Percentiles rank a stretch among this genome's conserved stretches.
Evolutionary conservation across 2,113 vertebrate species (phyloP).

Genomic region (Corydoras sp.): DNA sequence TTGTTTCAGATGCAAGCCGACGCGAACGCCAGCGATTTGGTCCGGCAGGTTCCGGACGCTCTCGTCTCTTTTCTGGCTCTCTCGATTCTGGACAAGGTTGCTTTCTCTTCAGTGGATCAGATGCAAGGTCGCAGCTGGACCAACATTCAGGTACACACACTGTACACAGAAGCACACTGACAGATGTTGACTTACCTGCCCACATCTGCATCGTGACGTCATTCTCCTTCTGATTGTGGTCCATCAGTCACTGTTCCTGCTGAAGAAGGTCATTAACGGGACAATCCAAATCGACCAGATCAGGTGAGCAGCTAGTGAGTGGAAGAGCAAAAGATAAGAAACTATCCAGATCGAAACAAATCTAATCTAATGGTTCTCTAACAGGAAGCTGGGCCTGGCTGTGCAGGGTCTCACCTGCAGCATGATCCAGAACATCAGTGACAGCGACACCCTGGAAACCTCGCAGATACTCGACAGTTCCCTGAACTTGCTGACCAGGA

Average conservation of each 20-base stretch:
- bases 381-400: constrained; percentile 52
- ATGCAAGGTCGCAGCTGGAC: constrained; percentile 49
- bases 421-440: constrained; percentile 46
- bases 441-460: constrained; percentile 40
- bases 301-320: constrained; percentile 19
- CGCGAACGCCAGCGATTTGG: constrained; percentile 41
- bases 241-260: constrained; percentile 53
- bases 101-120: constrained; percentile 50
- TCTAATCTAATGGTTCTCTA: constrained; percentile 1
- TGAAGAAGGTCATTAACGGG: constrained; percentile 40
- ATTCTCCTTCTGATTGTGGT: neutral
- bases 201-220: neutral
- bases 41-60: constrained; percentile 36
- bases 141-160: constrained; percentile 51
- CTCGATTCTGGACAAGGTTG: constrained; percentile 40
- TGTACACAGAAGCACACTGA: neutral
- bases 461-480: constrained; percentile 41
- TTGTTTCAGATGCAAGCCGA: constrained; percentile 44
- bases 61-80: constrained; percentile 52
- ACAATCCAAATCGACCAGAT: constrained; percentile 23
- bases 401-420: constrained; percentile 59
- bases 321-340: neutral
- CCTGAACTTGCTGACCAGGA: constrained; percentile 52
- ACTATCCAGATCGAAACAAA: neutral
- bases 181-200: neutral